Evolutionary conservation across 1,140 invertebrate genomes (phyloP).

Genomic region (Platyscapa corneri): DNA sequence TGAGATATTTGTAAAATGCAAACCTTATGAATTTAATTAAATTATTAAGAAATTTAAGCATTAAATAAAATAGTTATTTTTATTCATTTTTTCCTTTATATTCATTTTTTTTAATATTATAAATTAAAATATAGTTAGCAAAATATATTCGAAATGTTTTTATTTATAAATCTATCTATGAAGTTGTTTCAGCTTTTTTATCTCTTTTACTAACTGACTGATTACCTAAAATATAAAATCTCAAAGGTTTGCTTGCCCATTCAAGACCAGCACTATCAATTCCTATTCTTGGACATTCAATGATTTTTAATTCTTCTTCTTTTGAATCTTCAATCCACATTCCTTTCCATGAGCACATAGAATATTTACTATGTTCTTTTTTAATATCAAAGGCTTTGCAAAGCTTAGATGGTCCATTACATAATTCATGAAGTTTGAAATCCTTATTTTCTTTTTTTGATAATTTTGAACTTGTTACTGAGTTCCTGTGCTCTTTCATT

Average conservation of each 20-base stretch:
- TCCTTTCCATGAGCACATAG: constrained; percentile 67
- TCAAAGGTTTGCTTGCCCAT: constrained; percentile 80
- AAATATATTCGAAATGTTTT: not conserved
- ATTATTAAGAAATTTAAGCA: not conserved
- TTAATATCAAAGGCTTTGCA: constrained; percentile 81
- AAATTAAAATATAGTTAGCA: not conserved
- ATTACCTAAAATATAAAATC: constrained; percentile 79
- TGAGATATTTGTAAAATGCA: not conserved
- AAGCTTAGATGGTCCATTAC: constrained; percentile 87
- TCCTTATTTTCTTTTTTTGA: constrained; percentile 56
- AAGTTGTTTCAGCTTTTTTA: constrained; percentile 69
- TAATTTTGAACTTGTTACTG: constrained; percentile 56
- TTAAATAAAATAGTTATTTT: not conserved
- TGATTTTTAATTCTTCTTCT: constrained; percentile 69
- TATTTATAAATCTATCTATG: not conserved
- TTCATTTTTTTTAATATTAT: not conserved
- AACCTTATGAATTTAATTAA: not conserved
- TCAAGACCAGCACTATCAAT: constrained; percentile 79
- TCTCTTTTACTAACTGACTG: constrained; percentile 77
- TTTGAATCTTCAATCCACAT: constrained; percentile 80
- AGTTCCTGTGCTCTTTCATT: constrained; percentile 74
- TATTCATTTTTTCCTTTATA: not conserved
- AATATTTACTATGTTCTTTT: constrained; percentile 77
- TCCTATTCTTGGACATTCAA: constrained; percentile 79
- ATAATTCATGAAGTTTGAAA: constrained; percentile 77